A percentile compares a stretch with the other conserved stretches of the same genome.
Evolutionary conservation across 2,797 vertebrate genomes (phyloP).

Genomic region (Antennarius maculatus): DNA sequence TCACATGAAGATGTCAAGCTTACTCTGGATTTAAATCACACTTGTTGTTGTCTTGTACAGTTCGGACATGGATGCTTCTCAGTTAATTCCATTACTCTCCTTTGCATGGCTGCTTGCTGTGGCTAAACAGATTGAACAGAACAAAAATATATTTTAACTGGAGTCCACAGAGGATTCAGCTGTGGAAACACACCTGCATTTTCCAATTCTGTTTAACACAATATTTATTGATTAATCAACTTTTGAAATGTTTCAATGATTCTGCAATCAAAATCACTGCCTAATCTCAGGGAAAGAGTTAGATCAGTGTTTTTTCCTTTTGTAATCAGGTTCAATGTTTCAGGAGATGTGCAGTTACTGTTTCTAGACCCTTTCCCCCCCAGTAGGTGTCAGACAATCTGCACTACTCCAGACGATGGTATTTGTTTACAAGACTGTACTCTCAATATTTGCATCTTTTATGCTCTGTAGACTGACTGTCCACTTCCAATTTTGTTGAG

Average conservation of each 20-base stretch:
- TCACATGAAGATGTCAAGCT: conserved; percentile 41
- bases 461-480: conserved; percentile 47
- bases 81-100: conserved; percentile 49
- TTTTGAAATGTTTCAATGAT: conserved; percentile 62
- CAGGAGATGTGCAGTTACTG: conserved; percentile 55
- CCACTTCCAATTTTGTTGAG: conserved; percentile 44
- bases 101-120: conserved; percentile 60
- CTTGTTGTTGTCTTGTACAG: conserved; percentile 40
- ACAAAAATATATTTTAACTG: conserved; percentile 32
- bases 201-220: conserved; percentile 44
- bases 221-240: conserved; percentile 38
- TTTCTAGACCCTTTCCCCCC: conserved; percentile 49
- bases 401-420: conserved; percentile 63
- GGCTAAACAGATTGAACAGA: conserved; percentile 29
- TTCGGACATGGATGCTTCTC: conserved; percentile 40
- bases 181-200: conserved; percentile 32
- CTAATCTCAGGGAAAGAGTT: conserved; percentile 83
- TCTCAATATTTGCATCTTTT: conserved; percentile 40
- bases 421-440: conserved; percentile 74
- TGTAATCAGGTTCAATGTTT: conserved; percentile 70
- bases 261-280: conserved; percentile 78
- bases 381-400: conserved; percentile 62
- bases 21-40: conserved; percentile 23
- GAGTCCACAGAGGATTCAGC: conserved; percentile 32
- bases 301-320: conserved; percentile 71